These are phyloP conservation scores for Heliothis subflexa DNA, from an alignment of 1,140 invertebrate genomes.

Conservation along the genomic window DNA sequence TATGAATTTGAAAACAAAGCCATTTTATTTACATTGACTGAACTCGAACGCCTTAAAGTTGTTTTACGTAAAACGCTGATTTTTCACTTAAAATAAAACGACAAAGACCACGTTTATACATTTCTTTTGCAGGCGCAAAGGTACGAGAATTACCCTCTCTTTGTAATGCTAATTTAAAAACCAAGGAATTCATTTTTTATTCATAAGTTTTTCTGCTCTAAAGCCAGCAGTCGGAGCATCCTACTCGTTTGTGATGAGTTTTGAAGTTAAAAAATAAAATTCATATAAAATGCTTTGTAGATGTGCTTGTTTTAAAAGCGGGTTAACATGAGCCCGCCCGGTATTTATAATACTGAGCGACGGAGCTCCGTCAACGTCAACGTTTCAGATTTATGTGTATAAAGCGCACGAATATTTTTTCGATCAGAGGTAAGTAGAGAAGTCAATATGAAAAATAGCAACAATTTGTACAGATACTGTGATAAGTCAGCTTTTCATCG, in stretches of 20 bases:
- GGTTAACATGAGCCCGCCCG: slow-evolving; percentile 33
- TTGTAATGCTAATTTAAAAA: slow-evolving; percentile 86
- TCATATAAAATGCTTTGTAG: slow-evolving; percentile 64
- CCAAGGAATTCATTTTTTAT: slow-evolving; percentile 86
- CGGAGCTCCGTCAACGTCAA: slow-evolving; percentile 31
- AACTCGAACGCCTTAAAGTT: slow-evolving; percentile 31
- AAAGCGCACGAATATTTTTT: slow-evolving; percentile 25
- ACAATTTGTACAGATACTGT: slow-evolving; percentile 15
- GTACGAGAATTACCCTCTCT: slow-evolving; percentile 84
- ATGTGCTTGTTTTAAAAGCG: slow-evolving; percentile 48
- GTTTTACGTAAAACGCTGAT: slow-evolving; percentile 68
- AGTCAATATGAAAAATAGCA: slow-evolving; percentile 26
- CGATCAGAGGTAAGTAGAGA: background rate
- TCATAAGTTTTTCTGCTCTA: slow-evolving; percentile 85
- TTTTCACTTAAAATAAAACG: slow-evolving; percentile 79
- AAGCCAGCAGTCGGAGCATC: slow-evolving; percentile 80
- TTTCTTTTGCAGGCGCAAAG: slow-evolving; percentile 80
- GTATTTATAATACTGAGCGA: slow-evolving; percentile 41
- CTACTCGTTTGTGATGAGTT: slow-evolving; percentile 78
- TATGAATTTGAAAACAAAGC: background rate
- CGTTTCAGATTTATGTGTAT: slow-evolving; percentile 26
- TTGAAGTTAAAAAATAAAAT: slow-evolving; percentile 74
- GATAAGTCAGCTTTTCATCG: slow-evolving; percentile 8
- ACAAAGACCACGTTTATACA: slow-evolving; percentile 76
- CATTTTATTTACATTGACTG: slow-evolving; percentile 10